Percentiles rank a stretch among this genome's conserved stretches.
These are phyloP conservation scores for Yponomeuta cagnagella DNA, from an alignment of 2,888 invertebrate species.

Conservation along the genomic window DNA sequence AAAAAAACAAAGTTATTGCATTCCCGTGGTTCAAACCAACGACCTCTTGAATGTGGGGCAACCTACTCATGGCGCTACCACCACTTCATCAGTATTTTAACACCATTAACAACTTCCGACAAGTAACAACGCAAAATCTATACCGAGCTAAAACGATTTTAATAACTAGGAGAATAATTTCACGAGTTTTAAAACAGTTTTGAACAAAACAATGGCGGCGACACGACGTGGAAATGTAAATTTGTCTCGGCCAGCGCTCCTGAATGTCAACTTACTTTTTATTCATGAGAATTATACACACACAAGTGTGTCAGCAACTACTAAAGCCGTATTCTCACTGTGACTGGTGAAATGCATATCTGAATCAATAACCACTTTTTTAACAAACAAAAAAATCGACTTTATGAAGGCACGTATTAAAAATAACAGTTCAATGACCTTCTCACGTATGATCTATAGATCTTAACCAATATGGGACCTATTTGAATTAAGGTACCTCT, in stretches of 20 bases:
- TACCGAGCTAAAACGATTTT: background rate
- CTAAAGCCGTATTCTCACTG: background rate
- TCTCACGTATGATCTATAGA: too few species aligned
- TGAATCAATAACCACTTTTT: too few species aligned
- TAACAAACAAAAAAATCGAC: too few species aligned
- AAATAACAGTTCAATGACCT: too few species aligned
- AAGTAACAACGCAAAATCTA: background rate
- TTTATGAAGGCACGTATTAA: too few species aligned
- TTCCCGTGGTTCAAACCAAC: too few species aligned
- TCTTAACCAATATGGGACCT: too few species aligned
- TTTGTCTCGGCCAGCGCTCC: slow-evolving; percentile 27
- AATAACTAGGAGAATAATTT: background rate
- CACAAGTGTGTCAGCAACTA: slow-evolving; percentile 49
- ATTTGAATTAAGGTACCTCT: too few species aligned
- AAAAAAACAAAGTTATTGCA: too few species aligned
- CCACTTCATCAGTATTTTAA: too few species aligned
- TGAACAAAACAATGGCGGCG: background rate
- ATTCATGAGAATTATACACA: slow-evolving; percentile 47
- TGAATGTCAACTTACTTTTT: slow-evolving; percentile 54
- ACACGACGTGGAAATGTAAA: slow-evolving; percentile 40
- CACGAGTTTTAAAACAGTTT: background rate
- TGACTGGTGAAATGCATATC: background rate
- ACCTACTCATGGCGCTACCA: too few species aligned
- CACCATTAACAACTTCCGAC: background rate
- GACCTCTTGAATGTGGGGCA: too few species aligned